These are phyloP conservation scores for Erebia palarica DNA, from an alignment of 2,888 invertebrate genomes.

Conservation along the genomic window DNA sequence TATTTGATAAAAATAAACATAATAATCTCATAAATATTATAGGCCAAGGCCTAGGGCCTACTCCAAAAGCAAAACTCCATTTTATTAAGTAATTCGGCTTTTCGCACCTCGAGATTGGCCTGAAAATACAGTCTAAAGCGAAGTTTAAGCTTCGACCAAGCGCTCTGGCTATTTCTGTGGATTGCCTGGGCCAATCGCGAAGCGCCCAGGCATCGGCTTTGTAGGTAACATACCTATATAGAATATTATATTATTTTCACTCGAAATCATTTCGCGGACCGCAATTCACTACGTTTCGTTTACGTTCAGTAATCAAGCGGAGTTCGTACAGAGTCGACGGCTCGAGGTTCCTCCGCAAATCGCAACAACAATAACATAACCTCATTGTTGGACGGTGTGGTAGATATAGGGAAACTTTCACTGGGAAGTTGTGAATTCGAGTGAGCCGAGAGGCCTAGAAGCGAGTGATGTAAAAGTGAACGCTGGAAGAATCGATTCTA, in stretches of 20 bases:
- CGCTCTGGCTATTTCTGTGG: too few species aligned
- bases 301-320: slow-evolving; percentile 61
- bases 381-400: slow-evolving; percentile 48
- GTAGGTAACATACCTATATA: too few species aligned
- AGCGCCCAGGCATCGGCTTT: too few species aligned
- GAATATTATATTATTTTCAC: slow-evolving; percentile 7
- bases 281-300: slow-evolving; percentile 35
- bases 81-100: too few species aligned
- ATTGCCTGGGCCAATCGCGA: too few species aligned
- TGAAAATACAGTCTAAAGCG: too few species aligned
- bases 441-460: slow-evolving; percentile 32
- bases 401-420: slow-evolving; percentile 63
- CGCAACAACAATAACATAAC: slow-evolving; percentile 68
- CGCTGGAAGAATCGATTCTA: slow-evolving; percentile 20
- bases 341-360: slow-evolving; percentile 26
- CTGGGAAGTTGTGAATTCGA: slow-evolving; percentile 39
- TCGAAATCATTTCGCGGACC: slow-evolving; percentile 37
- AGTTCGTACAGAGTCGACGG: slow-evolving; percentile 56
- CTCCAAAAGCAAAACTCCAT: too few species aligned
- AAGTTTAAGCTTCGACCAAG: too few species aligned
- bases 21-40: too few species aligned
- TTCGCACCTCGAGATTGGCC: too few species aligned
- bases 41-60: too few species aligned
- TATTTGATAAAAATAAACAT: too few species aligned
- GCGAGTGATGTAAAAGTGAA: slow-evolving; percentile 23